Base-by-base conservation (phyloP, 2,888 invertebrate species). In the Coelinius sp. region DNA sequence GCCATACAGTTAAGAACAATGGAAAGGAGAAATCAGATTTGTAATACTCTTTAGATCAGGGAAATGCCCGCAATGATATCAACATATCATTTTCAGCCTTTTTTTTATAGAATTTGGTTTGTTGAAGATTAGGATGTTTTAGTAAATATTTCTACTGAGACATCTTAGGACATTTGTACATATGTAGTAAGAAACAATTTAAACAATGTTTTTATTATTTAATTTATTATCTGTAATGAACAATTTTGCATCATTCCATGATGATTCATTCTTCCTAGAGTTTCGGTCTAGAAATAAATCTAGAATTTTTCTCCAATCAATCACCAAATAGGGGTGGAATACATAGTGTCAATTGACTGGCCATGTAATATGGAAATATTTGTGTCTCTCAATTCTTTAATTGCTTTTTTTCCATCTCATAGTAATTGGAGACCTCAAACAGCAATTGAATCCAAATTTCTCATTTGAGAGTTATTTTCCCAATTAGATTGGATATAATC, bases 51-150 rank as follows among this genome's bases (percentile, higher is more conserved):
- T 8, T 20, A 49, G 20, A 14, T 7, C 17, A 49, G 46, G 20
- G 2, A 49, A 49, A 20, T 49, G 20, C 20, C 20, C 17, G 46
- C 17, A 56, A 59, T 59, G 31, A 35, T 64, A 64, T 64, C 22
- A 46, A 62, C 68, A 68, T 68, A 62, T 68, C 68, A 59, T 68
- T 44, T 68, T 12, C 27, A 62, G 27, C 35, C 67, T 20, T 53
- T 38, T 14, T 46, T 20, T 38, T 25, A 31, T 35, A 20, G 35
- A 14, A 2, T 35, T 31, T 20, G 14, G 17, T 31, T 59, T 20
- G 14, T 59, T 17, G 59, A 49, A 2, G 6, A 35, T 59, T 17
- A 20, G 46, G 8, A 10, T 20, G 8, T 20, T n/a, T 20, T 20
- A 17, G 2, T n/a, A 14, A 5, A 49, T 17, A 49, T 49, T 7